These are phyloP conservation scores for Protaetia brevitarsis DNA, from an alignment of 1,140 invertebrate genomes.

Conservation along the genomic window DNA sequence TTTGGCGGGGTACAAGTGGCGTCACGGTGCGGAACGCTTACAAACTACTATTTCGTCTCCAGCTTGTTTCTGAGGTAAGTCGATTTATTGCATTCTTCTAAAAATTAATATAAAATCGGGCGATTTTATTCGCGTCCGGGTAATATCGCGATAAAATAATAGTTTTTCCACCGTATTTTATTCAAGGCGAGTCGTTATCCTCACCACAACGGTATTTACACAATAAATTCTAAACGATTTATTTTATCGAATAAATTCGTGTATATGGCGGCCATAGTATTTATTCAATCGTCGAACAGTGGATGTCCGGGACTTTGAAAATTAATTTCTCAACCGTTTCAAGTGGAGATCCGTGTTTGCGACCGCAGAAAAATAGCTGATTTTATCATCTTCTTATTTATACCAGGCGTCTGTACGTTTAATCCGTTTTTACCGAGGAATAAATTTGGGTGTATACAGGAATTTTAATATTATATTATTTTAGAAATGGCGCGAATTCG, in stretches of 20 bases:
- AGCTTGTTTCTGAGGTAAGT: conserved; percentile 22
- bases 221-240: conserved; percentile 20
- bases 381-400: not conserved
- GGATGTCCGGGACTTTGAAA: conserved; percentile 8
- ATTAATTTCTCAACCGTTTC: not conserved
- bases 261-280: conserved; percentile 20
- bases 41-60: conserved; percentile 16
- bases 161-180: conserved; percentile 24
- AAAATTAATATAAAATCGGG: conserved; percentile 25
- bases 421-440: not conserved
- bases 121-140: conserved; percentile 6
- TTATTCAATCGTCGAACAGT: not conserved
- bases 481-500: conserved; percentile 23
- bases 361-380: not conserved
- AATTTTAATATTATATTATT: conserved; percentile 26
- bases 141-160: conserved; percentile 9
- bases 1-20: conserved; percentile 21
- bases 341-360: not conserved
- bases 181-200: not conserved
- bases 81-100: conserved; percentile 20
- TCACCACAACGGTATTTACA: not conserved
- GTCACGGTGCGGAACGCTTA: conserved; percentile 15
- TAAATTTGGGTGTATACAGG: conserved; percentile 23
- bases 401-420: not conserved
- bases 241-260: conserved; percentile 22